Evolutionary conservation across 1,140 invertebrate species (phyloP).

Genomic region (Globodera ellingtonae): DNA sequence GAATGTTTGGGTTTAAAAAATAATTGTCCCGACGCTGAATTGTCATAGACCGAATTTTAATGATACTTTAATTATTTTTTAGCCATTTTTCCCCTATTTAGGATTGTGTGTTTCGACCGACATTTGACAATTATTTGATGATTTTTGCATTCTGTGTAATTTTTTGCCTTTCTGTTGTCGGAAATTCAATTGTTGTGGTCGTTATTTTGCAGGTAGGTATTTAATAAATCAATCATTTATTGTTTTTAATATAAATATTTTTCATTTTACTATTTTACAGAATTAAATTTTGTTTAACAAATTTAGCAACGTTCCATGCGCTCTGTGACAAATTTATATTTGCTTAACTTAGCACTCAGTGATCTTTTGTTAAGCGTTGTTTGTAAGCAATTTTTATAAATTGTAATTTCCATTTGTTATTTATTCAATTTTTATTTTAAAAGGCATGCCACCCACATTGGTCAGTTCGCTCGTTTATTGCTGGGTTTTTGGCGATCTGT

Average conservation of each 20-base stretch:
- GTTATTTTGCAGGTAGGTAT: constrained; percentile 58
- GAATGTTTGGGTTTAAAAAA: too few relatives aligned
- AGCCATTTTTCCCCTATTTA: background rate
- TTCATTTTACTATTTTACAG: too few relatives aligned
- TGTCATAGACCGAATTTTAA: background rate
- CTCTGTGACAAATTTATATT: constrained; percentile 53
- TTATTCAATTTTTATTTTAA: background rate
- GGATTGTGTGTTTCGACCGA: constrained; percentile 28
- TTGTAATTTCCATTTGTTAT: background rate
- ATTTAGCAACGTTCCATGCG: constrained; percentile 55
- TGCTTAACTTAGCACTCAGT: constrained; percentile 54
- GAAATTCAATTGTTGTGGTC: constrained; percentile 56
- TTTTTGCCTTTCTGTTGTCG: constrained; percentile 53
- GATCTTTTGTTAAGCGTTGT: constrained; percentile 52
- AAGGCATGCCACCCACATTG: constrained; percentile 55
- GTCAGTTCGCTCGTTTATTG: constrained; percentile 56
- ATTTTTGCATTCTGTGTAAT: constrained; percentile 45
- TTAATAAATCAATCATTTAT: constrained; percentile 7
- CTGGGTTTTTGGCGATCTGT: constrained; percentile 57
- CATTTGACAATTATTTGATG: constrained; percentile 52
- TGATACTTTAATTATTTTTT: background rate
- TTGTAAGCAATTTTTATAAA: constrained; percentile 18
- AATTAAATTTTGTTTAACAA: constrained; percentile 6
- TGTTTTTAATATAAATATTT: too few relatives aligned
- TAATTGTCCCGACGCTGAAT: background rate